These are phyloP conservation scores for Mesocricetus auratus DNA, from an alignment of 2,113 vertebrate genomes.

Conservation along the genomic window DNA sequence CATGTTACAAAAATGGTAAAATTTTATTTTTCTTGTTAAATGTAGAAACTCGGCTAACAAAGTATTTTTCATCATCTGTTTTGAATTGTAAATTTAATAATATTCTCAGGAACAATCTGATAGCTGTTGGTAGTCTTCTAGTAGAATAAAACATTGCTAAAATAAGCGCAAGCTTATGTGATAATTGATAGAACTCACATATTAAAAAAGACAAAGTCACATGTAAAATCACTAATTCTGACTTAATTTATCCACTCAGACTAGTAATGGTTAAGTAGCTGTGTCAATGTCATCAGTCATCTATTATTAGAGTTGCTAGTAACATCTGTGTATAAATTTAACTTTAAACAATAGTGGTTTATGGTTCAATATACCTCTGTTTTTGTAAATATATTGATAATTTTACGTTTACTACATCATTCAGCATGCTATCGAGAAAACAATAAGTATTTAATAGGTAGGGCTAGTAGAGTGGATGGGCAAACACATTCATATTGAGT, in stretches of 20 bases:
- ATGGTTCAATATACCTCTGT: neutral
- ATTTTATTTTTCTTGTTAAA: neutral
- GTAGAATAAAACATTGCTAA: neutral
- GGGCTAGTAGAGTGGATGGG: neutral
- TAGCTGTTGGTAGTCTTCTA: neutral
- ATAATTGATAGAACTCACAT: neutral
- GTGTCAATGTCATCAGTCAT: neutral
- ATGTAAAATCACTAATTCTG: neutral
- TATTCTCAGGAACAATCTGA: neutral
- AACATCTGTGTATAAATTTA: neutral
- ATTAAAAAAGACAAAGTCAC: neutral
- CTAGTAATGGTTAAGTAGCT: neutral
- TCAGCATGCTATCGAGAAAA: neutral
- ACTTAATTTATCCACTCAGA: neutral
- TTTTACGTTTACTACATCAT: neutral
- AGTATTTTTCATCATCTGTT: neutral
- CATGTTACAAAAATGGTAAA: neutral
- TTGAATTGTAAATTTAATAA: neutral
- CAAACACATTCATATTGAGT: neutral
- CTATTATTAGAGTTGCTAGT: neutral
- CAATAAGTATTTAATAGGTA: neutral
- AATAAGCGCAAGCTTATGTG: neutral
- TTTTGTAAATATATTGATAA: constrained; percentile 20
- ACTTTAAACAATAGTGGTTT: neutral
- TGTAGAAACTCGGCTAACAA: neutral